Evolutionary conservation across 2,888 invertebrate genomes (phyloP), one percentile per base, ranked within the genome.

Genomic region (Hypolimnas misippus): DNA sequence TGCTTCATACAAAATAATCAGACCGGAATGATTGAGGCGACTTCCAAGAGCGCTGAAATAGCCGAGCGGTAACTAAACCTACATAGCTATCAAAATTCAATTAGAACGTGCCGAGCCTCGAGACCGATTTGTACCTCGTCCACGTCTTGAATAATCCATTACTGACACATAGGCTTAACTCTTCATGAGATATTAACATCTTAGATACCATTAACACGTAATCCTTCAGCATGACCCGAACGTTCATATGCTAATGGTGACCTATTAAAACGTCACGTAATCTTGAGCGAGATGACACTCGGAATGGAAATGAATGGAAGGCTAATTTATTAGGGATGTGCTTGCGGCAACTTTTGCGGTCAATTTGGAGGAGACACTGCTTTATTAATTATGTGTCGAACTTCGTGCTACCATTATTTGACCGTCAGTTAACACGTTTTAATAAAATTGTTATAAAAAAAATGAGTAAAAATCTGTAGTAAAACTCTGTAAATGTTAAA

Each of bases 201-300:
- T 83, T 74, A 84, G 86, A 80, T 75, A 81, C 82, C 83, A 87
- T 88, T 87, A 87, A 81, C 87, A 84, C 84, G 75, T 85, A 83
- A 87, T 86, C 84, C 82, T 78, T 86, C 79, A 83, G 76, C 72
- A 68, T 72, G 74, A 85, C 87, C 86, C 82, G 72, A 73, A 76
- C 81, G 81, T 86, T 86, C 83, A 78, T 85, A 89, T 87, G 87
- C 81, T 83, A 88, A 89, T 89, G 81, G 76, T 81, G 82, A 82
- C 83, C 86, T 83, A 86, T 84, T 85, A 85, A 82, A 81, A 77
- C 76, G 78, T 78, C 82, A 75, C 79, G 78, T 79, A 70, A 84
- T 82, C 82, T 81, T 76, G 71, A 76, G 70, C 75, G 73, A 73
- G 75, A 76, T 75, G 77, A 76, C 77, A 76, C 72, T 73, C 67